Conservation (phyloP, 37 sponge, comb jelly and placozoan species). For the Mnemiopsis leidyi region DNA sequence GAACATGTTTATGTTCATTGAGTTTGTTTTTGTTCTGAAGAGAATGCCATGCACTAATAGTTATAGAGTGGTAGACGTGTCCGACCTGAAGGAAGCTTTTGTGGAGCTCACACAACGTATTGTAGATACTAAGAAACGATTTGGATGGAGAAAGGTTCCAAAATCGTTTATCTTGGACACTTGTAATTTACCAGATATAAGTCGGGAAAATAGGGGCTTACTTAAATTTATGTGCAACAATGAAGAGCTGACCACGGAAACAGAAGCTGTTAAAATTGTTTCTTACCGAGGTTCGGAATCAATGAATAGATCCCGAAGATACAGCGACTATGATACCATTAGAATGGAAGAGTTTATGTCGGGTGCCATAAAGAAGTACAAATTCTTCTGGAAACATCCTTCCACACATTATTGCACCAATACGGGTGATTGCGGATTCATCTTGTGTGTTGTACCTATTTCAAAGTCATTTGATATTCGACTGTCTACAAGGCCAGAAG, state of each 20-base stretch:
- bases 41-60: too few species aligned
- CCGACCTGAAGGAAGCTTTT: background rate
- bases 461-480: background rate
- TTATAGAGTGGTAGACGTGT: background rate
- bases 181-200: too few species aligned
- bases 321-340: background rate
- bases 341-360: background rate
- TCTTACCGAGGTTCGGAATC: background rate
- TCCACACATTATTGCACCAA: background rate
- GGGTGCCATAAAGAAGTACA: background rate
- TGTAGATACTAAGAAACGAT: background rate
- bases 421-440: background rate
- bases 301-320: background rate
- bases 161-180: background rate
- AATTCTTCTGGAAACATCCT: background rate
- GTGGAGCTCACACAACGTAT: background rate
- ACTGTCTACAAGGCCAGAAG: background rate
- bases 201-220: too few species aligned
- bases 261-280: background rate
- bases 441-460: background rate
- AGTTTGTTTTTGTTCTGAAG: background rate
- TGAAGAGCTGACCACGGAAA: background rate
- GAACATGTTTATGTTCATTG: background rate
- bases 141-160: background rate
- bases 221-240: too few species aligned